These are phyloP conservation scores for Ancistrus triradiatus DNA, from an alignment of 2,113 vertebrate species.

Conservation along the genomic window DNA sequence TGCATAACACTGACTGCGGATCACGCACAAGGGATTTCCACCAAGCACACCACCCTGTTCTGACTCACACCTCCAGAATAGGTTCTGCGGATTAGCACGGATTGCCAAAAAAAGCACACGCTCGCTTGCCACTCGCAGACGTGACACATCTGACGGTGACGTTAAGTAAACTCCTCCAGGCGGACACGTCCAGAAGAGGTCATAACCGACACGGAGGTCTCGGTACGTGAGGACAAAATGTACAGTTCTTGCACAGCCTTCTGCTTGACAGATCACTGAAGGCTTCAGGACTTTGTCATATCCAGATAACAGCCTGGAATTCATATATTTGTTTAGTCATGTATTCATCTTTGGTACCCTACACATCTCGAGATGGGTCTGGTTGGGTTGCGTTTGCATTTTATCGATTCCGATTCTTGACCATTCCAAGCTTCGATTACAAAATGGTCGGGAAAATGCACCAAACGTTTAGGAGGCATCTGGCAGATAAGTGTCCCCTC, in stretches of 20 bases:
- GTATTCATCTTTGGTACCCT: too few relatives aligned
- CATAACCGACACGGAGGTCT: constrained; percentile 35
- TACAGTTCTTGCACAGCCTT: constrained; percentile 18
- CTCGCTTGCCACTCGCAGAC: background rate
- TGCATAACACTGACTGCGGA: background rate
- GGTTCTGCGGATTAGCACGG: constrained; percentile 10
- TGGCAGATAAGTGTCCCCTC: too few relatives aligned
- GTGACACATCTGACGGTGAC: constrained; percentile 11
- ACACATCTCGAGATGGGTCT: too few relatives aligned
- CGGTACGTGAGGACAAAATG: constrained; percentile 19
- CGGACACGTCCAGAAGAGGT: constrained; percentile 23
- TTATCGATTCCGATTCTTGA: too few relatives aligned
- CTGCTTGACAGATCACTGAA: constrained; percentile 22
- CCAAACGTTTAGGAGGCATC: too few relatives aligned
- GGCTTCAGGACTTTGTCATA: constrained; percentile 7
- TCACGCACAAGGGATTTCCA: background rate
- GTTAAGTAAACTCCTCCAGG: constrained; percentile 25
- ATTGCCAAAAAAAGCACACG: background rate
- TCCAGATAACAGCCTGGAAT: too few relatives aligned
- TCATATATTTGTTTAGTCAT: too few relatives aligned
- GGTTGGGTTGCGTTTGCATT: too few relatives aligned
- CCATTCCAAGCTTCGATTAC: too few relatives aligned
- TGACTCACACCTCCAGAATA: constrained; percentile 27
- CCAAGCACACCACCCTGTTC: constrained; percentile 8
- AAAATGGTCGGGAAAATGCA: too few relatives aligned